Conservation (phyloP, 2,888 invertebrate genomes). For the Protonemura montana region DNA sequence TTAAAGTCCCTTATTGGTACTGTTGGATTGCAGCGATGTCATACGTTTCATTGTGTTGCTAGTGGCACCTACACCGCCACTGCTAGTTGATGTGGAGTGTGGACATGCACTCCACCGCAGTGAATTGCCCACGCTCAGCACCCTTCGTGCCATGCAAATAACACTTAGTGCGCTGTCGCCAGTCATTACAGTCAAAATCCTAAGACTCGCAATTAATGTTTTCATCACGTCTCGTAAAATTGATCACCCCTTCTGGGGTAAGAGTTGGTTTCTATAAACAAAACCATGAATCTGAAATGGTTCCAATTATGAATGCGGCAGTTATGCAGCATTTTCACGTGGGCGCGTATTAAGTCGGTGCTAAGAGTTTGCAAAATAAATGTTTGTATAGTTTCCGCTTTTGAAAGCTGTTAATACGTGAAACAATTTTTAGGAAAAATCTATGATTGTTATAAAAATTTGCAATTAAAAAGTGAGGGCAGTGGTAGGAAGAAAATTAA, state of each 20-base stretch:
- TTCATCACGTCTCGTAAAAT: background rate
- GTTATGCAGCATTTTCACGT: background rate
- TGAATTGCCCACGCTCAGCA: too few species aligned
- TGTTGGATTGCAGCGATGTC: too few species aligned
- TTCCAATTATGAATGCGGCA: background rate
- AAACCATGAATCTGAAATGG: background rate
- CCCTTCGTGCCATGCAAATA: background rate
- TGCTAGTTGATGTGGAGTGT: too few species aligned
- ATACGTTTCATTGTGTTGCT: too few species aligned
- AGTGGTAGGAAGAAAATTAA: background rate
- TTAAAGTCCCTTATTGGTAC: too few species aligned
- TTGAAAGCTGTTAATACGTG: too few species aligned
- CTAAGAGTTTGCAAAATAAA: background rate
- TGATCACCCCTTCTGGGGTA: background rate
- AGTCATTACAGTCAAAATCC: background rate
- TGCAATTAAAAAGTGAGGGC: background rate
- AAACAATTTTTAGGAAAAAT: background rate
- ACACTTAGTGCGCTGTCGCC: background rate
- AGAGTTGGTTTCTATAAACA: background rate
- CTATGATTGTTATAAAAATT: background rate
- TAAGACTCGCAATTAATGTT: background rate
- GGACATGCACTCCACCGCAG: too few species aligned
- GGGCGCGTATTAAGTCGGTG: too few species aligned
- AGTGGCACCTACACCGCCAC: too few species aligned
- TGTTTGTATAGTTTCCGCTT: background rate